Evolutionary conservation across 2,888 invertebrate genomes (phyloP).

Genomic region (Drosophila greeni): DNA sequence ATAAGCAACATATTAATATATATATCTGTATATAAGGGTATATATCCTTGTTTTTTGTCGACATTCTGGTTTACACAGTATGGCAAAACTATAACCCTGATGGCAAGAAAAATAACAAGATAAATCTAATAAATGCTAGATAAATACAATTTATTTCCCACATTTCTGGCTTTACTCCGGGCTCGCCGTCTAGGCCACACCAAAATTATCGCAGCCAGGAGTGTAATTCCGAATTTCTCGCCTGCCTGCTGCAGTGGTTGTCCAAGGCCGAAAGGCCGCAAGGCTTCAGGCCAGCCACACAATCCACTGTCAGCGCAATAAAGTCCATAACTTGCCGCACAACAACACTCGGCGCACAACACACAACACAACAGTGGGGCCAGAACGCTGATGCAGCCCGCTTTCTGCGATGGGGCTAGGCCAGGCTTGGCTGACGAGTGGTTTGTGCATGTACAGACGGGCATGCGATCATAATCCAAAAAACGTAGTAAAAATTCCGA

Average conservation of each 20-base stretch:
- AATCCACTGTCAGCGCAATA: constrained; percentile 47
- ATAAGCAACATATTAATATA: neutral
- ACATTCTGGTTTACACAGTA: neutral
- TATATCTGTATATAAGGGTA: too few species aligned
- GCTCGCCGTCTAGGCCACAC: constrained; percentile 6
- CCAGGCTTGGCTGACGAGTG: constrained; percentile 32
- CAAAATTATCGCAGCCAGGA: constrained; percentile 34
- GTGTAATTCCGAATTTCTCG: constrained; percentile 41
- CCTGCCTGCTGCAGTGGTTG: constrained; percentile 31
- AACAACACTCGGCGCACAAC: constrained; percentile 8
- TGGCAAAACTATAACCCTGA: neutral
- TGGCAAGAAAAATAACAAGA: neutral
- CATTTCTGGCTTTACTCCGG: neutral
- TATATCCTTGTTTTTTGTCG: too few species aligned
- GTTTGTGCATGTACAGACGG: constrained; percentile 37
- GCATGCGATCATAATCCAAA: constrained; percentile 59
- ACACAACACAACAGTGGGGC: constrained; percentile 15
- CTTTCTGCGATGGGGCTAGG: constrained; percentile 13
- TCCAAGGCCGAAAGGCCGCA: constrained; percentile 9
- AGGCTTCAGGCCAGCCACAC: constrained; percentile 25
- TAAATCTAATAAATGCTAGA: neutral
- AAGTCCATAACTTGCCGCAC: constrained; percentile 44
- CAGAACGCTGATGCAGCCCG: constrained; percentile 32
- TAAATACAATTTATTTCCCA: constrained; percentile 7
- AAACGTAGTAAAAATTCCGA: constrained; percentile 56